Base-by-base conservation (phyloP, 2,888 invertebrate species). In the Eilema caniola region DNA sequence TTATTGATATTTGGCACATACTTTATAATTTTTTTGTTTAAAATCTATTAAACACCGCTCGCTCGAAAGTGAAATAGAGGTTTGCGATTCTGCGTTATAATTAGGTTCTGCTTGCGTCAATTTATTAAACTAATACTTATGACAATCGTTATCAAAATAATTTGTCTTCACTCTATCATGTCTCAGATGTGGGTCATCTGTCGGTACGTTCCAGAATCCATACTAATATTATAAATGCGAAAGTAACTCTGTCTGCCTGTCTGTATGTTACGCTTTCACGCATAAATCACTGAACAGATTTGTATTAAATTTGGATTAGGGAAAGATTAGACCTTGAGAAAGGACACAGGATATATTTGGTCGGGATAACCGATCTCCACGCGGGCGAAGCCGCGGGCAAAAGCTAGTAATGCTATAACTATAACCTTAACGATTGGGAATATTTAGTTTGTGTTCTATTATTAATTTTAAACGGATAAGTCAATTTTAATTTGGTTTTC, bases 1-100 rank as follows among this genome's bases (percentile, higher is more conserved):
- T 65, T 79, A 75, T 77, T 77, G 72, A 73, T 69, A 77, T 75
- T 82, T 77, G 61, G 61, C 60, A 75, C 41, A 16, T 41, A 41
- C 60, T 71, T 70, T 65, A 69, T n/a, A n/a, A n/a, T n/a, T n/a
- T n/a, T n/a, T n/a, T n/a, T n/a, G n/a, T n/a, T n/a, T n/a, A n/a
- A n/a, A n/a, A n/a, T n/a, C n/a, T n/a, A n/a, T n/a, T n/a, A n/a
- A n/a, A n/a, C n/a, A n/a, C n/a, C n/a, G 70, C 41, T 41, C 62
- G n/a, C 31, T 5, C 2, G 28, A 28, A 69, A 74, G 70, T 70
- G 62, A 64, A 70, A 65, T 65, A 69, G 37, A 67, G 20, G n/a
- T 75, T 37, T 8, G n/a, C n/a, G n/a, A n/a, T n/a, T n/a, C n/a
- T n/a, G n/a, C n/a, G 70, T 4, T 37, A 3, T 41, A 41, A 16